A percentile compares a stretch with the other conserved stretches of the same genome.
Evolutionary conservation across 2,797 vertebrate genomes (phyloP).

Genomic region (Hypotaenidia philippensis): DNA sequence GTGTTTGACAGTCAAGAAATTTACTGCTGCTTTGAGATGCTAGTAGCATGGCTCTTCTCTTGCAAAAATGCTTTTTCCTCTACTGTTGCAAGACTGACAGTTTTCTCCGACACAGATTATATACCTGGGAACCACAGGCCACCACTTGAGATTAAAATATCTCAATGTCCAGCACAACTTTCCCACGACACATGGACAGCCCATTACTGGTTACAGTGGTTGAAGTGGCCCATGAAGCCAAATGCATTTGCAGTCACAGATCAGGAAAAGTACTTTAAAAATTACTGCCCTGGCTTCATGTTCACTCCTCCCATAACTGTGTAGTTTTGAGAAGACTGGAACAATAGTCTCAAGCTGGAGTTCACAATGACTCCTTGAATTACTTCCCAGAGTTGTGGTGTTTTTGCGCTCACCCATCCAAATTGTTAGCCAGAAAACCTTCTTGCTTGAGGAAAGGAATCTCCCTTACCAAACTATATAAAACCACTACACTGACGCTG

Average conservation of each 20-base stretch:
- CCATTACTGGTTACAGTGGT: background rate
- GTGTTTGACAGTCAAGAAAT: background rate
- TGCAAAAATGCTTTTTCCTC: background rate
- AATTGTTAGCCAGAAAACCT: background rate
- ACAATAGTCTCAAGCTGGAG: background rate
- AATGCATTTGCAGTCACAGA: background rate
- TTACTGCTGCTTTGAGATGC: background rate
- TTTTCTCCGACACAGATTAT: background rate
- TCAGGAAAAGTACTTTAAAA: background rate
- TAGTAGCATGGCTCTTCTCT: background rate
- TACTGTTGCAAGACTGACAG: background rate
- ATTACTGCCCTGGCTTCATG: background rate
- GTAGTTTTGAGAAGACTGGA: background rate
- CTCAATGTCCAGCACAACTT: background rate
- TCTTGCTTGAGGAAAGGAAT: background rate
- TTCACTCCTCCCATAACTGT: background rate
- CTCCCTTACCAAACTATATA: background rate
- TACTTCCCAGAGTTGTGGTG: background rate
- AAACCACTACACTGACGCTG: background rate
- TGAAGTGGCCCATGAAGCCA: background rate
- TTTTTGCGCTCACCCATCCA: background rate
- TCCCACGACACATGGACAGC: background rate
- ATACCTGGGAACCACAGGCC: background rate
- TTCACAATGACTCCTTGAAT: background rate
- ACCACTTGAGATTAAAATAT: background rate